Conservation (phyloP, 2,888 invertebrate genomes). For the Lasioglossum malachurum region DNA sequence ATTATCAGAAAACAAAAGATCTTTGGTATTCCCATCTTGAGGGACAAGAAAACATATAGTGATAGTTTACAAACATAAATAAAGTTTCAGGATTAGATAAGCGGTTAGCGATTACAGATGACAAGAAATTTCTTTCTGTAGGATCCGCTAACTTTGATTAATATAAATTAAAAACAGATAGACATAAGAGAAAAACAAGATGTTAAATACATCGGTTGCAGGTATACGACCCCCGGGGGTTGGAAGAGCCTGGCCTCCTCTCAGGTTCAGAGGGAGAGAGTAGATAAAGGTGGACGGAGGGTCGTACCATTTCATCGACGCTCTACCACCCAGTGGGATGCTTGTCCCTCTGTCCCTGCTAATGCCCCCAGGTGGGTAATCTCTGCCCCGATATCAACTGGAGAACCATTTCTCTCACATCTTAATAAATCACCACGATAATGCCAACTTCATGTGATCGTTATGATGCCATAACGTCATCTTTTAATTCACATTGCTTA, state of each 20-base stretch:
- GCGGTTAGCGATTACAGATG: constrained; percentile 1
- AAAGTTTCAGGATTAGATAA: background rate
- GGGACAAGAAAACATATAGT: background rate
- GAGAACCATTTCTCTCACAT: constrained; percentile 53
- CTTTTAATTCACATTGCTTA: constrained; percentile 83
- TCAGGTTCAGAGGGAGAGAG: constrained; percentile 84
- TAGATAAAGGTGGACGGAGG: constrained; percentile 86
- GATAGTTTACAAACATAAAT: background rate
- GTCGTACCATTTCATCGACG: constrained; percentile 88
- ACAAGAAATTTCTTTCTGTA: constrained; percentile 43
- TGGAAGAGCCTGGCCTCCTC: constrained; percentile 83
- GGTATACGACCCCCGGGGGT: constrained; percentile 84
- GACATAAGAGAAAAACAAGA: constrained; percentile 62
- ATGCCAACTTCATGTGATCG: constrained; percentile 58
- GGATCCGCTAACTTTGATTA: constrained; percentile 56
- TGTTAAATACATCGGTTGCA: constrained; percentile 83
- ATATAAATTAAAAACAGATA: constrained; percentile 42
- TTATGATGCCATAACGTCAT: constrained; percentile 64
- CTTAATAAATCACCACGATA: constrained; percentile 66
- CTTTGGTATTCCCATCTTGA: background rate
- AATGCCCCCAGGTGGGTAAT: constrained; percentile 85
- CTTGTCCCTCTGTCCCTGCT: constrained; percentile 82
- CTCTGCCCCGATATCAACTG: constrained; percentile 81
- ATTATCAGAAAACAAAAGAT: background rate
- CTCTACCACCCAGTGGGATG: constrained; percentile 85